Evolutionary conservation across 1,140 invertebrate genomes (phyloP).

Genomic region (Ectropis grisescens): DNA sequence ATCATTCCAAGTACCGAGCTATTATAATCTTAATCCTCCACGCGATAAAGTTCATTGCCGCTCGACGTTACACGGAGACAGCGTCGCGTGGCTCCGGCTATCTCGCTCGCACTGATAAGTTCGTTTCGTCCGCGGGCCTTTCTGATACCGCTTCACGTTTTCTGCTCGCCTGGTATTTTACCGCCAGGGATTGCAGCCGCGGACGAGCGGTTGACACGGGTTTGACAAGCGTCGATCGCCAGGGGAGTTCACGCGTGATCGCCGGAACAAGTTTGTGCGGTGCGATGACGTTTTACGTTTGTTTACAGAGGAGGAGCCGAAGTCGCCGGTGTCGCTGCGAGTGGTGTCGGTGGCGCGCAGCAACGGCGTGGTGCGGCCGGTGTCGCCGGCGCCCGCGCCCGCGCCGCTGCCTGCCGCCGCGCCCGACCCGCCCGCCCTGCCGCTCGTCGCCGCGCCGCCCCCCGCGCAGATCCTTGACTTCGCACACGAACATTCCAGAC

Average conservation of each 20-base stretch:
- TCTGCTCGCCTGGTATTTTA: slow-evolving; percentile 63
- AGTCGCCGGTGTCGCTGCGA: slow-evolving; percentile 47
- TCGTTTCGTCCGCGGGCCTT: slow-evolving; percentile 17
- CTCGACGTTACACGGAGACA: slow-evolving; percentile 5
- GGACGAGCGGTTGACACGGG: slow-evolving; percentile 52
- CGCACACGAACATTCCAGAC: slow-evolving; percentile 66
- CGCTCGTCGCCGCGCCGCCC: slow-evolving; percentile 17
- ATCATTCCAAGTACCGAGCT: slow-evolving; percentile 8
- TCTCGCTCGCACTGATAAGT: slow-evolving; percentile 10
- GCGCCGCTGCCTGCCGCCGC: slow-evolving; percentile 9
- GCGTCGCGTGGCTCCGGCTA: slow-evolving; percentile 15
- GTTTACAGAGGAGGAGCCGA: slow-evolving; percentile 61
- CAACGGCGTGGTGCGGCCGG: slow-evolving; percentile 41
- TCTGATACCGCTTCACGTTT: slow-evolving; percentile 13
- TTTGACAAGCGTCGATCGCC: slow-evolving; percentile 41
- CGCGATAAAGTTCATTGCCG: slow-evolving; percentile 17
- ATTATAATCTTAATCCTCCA: slow-evolving; percentile 17
- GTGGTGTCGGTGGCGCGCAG: slow-evolving; percentile 41
- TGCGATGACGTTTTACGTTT: slow-evolving; percentile 26
- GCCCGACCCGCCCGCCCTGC: slow-evolving; percentile 17
- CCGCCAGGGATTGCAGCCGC: slow-evolving; percentile 59
- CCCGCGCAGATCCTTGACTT: slow-evolving; percentile 45
- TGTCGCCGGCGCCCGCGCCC: slow-evolving; percentile 23
- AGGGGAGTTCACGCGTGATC: not conserved
- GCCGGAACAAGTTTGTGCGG: too few relatives aligned